Base-by-base conservation (phyloP, 2,113 vertebrate genomes). In the Caloenas nicobarica region DNA sequence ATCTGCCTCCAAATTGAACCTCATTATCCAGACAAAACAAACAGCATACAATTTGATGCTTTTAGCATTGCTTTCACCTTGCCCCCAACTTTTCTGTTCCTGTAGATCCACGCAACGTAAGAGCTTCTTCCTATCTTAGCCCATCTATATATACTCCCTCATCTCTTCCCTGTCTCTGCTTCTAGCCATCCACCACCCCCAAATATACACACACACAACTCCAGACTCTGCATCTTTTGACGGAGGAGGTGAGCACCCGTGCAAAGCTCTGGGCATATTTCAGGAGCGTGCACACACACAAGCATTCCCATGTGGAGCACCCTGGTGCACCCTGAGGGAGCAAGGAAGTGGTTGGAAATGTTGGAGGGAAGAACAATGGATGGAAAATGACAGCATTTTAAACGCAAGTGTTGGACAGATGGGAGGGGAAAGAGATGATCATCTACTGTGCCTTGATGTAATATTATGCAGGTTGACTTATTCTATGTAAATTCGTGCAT, bases 1-100 rank as follows among this genome's bases (percentile, higher is more conserved):
- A 66, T 78, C 65, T 85, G 44, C 70, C 73, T 95, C 72, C 66
- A 95, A 71, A 58, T 57, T 62, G 28, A 34, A 71, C 23, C 38
- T 91, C 22, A 19, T 68, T 57, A 87, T 25, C 9, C 48, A 91
- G 38, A 51, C 28, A 66, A 89, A 87, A 92, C 10, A 51, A 85
- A 84, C 8, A 51, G 57, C 31, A 29, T 5, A 81, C 2, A 31
- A 60, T 68, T 62, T 56, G 44, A 68, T 85, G 53, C 1, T 68
- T 84, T 48, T 46, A 48, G 48, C 48, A 26, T 14, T 71, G 65
- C 29, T 86, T 40, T 74, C 31, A 69, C 80, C 48, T 88, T 0
- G 0, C 8, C 25, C 29, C 16, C 57, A 91, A 56, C 16, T 70
- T 21, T 24, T 64, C 60, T 72, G 7, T 9, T 56, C 11, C 79